phyloP scores from a whole-genome alignment of 1,140 invertebrate species.

The Tetragonula clypearis region DNA sequence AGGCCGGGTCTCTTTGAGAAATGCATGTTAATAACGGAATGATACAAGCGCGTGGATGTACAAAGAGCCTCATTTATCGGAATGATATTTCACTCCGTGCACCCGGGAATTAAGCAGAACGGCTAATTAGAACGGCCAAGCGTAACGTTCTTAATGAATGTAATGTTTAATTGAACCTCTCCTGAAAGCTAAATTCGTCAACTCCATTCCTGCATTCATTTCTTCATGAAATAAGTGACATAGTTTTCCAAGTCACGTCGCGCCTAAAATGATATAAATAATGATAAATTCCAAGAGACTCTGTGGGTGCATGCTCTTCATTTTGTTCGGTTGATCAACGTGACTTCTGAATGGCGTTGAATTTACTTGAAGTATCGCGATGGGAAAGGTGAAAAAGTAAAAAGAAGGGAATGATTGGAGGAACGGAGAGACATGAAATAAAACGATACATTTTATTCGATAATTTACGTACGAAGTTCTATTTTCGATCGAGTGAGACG shows the following conservation, averaged over 20 bases:
- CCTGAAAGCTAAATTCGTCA: background rate
- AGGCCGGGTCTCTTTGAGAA: background rate
- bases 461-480: no score
- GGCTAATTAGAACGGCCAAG: background rate
- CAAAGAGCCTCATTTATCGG: background rate
- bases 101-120: background rate
- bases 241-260: background rate
- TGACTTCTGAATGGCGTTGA: no score
- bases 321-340: no score
- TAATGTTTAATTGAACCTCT: background rate
- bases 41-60: background rate
- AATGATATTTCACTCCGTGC: background rate
- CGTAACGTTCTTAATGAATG: background rate
- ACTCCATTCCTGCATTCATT: background rate
- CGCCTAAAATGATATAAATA: background rate
- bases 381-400: no score
- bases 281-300: background rate
- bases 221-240: background rate
- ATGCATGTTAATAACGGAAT: conserved; percentile 9
- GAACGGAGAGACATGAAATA: no score
- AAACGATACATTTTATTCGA: no score
- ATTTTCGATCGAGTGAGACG: no score
- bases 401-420: no score
- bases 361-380: no score
- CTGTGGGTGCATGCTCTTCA: no score